Conservation (phyloP, 2,888 invertebrate species). For the Anticlea derivata region DNA sequence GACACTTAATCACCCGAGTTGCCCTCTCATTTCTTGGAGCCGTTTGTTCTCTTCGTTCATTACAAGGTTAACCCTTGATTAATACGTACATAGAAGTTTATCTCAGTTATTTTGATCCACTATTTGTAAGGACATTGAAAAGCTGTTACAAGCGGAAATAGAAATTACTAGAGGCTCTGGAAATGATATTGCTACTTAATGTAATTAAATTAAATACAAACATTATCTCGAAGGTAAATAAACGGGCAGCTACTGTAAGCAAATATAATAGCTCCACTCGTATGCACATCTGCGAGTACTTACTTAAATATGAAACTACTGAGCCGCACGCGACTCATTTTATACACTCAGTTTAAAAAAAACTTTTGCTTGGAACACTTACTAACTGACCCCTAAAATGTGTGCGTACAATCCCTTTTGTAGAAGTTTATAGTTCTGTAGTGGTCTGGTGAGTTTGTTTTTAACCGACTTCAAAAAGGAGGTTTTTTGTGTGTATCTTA, state of each 20-base stretch:
- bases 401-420: too few species aligned
- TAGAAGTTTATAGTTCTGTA: too few species aligned
- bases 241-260: constrained; percentile 5
- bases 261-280: constrained; percentile 2
- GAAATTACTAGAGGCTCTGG: constrained; percentile 13
- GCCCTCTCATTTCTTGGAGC: constrained; percentile 74
- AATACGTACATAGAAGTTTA: constrained; percentile 35
- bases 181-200: constrained; percentile 14
- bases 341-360: too few species aligned
- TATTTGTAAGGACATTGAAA: constrained; percentile 10
- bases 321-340: too few species aligned
- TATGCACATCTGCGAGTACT: not conserved
- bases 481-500: too few species aligned
- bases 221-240: constrained; percentile 23
- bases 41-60: constrained; percentile 77
- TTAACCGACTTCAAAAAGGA: too few species aligned
- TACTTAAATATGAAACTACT: not conserved
- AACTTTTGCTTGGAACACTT: too few species aligned
- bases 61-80: constrained; percentile 56
- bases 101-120: constrained; percentile 17
- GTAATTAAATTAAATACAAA: constrained; percentile 28
- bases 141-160: constrained; percentile 11
- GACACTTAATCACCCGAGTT: constrained; percentile 82
- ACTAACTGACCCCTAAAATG: too few species aligned
- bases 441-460: too few species aligned